Evolutionary conservation across 1,140 invertebrate genomes (phyloP), one percentile per base, ranked within the genome.

Genomic region (Brachionus angularis): DNA sequence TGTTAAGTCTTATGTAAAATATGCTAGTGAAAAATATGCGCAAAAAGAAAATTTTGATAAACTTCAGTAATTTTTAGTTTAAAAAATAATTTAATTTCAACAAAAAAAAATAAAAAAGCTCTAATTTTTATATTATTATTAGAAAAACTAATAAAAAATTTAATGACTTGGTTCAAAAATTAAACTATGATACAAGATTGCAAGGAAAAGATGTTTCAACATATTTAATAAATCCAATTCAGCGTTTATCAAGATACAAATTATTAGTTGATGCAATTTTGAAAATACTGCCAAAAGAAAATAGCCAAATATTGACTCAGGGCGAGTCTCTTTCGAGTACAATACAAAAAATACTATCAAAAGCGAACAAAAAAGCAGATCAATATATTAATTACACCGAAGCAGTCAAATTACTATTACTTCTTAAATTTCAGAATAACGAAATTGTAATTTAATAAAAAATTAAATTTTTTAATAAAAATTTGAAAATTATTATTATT

Each of bases 101-200:
- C n/a, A n/a, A n/a, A n/a, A n/a, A n/a, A n/a, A n/a, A n/a, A n/a
- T n/a, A n/a, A n/a, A n/a, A n/a, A n/a, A n/a, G n/a, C n/a, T n/a
- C n/a, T 31, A 53, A 42, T 53, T 53, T 31, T 10, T 53, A 25
- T 58, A 7, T 36, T 18, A 25, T n/a, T n/a, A n/a, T n/a, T n/a
- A 58, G 53, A 58, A 58, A 39, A 58, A 58, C 36, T 36, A 58
- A 58, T 18, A 58, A 58, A 58, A 36, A 58, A 58, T 58, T 58
- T 58, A 10, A 29, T 23, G 7, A 39, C 25, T 27, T 29, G 39
- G 39, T 58, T 2, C 34, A 58, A 25, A 58, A 58, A 39, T 39
- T 58, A 12, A 58, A 39, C 21, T 39, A 12, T 36, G 25, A 39
- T 42, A 18, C 53, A 23, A 58, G 36, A 23, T 36, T 58, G 14